phyloP scores from a whole-genome alignment of 2,797 vertebrate species.

The Lepilemur ruficaudatus region DNA sequence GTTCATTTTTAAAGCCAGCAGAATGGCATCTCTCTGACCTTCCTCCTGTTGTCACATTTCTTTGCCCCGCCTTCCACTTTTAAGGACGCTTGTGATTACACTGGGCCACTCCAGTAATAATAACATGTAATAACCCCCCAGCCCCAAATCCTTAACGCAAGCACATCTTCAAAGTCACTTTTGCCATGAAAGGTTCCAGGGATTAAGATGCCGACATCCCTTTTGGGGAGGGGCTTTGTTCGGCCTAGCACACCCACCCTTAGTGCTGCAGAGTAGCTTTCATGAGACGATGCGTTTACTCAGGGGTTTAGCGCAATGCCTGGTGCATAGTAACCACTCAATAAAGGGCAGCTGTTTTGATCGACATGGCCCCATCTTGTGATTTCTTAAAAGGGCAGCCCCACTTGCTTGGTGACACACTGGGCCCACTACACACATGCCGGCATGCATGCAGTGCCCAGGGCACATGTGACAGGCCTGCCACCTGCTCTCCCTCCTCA shows the following conservation, averaged over 20 bases:
- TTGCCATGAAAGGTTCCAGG: not conserved
- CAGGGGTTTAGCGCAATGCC: too few relatives aligned
- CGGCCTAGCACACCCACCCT: not conserved
- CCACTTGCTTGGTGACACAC: not conserved
- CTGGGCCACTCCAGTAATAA: too few relatives aligned
- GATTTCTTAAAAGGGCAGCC: not conserved
- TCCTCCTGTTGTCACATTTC: not conserved
- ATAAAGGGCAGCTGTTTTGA: not conserved
- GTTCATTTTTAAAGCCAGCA: not conserved
- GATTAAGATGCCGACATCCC: not conserved
- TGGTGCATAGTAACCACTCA: not conserved
- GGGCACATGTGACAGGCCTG: fast-evolving
- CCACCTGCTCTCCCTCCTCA: not conserved
- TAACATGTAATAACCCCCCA: not conserved
- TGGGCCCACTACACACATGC: fast-evolving
- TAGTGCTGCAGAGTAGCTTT: not conserved
- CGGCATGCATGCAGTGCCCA: fast-evolving
- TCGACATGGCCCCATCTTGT: not conserved
- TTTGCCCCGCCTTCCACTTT: not conserved
- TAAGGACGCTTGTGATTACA: not conserved
- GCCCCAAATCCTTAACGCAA: not conserved
- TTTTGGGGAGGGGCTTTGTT: fast-evolving
- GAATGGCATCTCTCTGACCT: not conserved
- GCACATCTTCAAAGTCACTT: not conserved
- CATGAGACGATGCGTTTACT: not conserved